Evolutionary conservation across 2,888 invertebrate species (phyloP).

Genomic region (Mythimna impura): DNA sequence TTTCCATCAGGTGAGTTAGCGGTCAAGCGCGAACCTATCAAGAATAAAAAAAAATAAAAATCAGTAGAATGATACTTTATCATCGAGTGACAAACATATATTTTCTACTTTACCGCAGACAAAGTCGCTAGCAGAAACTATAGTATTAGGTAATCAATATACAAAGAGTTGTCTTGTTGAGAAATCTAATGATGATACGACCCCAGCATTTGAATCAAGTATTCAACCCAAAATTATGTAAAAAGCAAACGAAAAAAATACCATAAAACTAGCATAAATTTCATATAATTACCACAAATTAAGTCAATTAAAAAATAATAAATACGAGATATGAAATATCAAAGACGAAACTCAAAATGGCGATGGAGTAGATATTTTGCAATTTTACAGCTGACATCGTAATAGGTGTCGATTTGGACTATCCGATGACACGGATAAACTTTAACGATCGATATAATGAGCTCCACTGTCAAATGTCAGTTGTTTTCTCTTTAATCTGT

Average conservation of each 20-base stretch:
- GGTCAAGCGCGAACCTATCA: too few relatives aligned
- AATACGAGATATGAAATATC: slow-evolving; percentile 38
- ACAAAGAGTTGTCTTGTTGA: too few relatives aligned
- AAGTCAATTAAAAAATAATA: slow-evolving; percentile 34
- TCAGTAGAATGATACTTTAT: too few relatives aligned
- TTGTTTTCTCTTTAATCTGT: slow-evolving; percentile 65
- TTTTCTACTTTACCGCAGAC: too few relatives aligned
- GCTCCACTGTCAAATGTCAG: slow-evolving; percentile 73
- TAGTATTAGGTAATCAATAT: too few relatives aligned
- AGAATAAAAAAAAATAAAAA: too few relatives aligned
- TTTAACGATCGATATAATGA: slow-evolving; percentile 65
- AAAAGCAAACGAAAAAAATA: slow-evolving; percentile 16
- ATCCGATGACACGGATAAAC: slow-evolving; percentile 58
- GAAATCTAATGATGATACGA: neutral
- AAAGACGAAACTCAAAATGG: slow-evolving; percentile 25
- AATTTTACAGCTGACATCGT: slow-evolving; percentile 51
- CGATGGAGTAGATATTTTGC: slow-evolving; percentile 16
- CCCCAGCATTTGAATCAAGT: neutral
- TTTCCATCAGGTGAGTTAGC: too few relatives aligned
- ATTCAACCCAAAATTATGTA: neutral
- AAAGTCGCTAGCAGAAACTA: too few relatives aligned
- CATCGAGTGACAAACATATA: too few relatives aligned
- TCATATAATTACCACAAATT: slow-evolving; percentile 38
- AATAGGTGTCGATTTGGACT: slow-evolving; percentile 61
- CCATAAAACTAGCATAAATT: slow-evolving; percentile 31